These are phyloP conservation scores for Mustela lutreola DNA, from an alignment of 2,113 vertebrate genomes.

Conservation along the genomic window DNA sequence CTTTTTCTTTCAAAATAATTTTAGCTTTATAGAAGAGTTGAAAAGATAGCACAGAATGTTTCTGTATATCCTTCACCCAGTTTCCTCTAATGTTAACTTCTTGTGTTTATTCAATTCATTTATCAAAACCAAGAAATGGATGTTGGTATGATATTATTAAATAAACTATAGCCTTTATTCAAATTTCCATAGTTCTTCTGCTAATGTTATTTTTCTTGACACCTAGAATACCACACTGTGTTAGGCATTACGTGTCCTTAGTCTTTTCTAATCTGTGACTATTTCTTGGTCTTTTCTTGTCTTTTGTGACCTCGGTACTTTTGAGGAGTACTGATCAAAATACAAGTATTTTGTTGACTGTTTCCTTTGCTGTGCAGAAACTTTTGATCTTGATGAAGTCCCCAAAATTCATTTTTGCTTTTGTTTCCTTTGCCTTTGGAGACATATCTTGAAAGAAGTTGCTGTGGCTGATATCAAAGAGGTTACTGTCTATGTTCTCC, in stretches of 20 bases:
- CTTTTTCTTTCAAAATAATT: conserved; percentile 26
- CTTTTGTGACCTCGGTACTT: neutral
- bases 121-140: neutral
- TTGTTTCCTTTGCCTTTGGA: no score
- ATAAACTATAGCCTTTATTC: neutral
- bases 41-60: neutral
- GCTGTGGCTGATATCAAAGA: no score
- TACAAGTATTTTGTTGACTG: neutral
- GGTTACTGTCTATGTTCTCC: no score
- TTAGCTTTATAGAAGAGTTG: neutral
- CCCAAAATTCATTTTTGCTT: no score
- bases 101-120: neutral
- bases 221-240: neutral
- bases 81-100: neutral
- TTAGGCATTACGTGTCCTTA: neutral
- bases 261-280: neutral
- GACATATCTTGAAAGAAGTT: no score
- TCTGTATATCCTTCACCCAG: neutral
- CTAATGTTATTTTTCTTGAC: neutral
- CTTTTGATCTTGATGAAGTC: no score
- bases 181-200: neutral
- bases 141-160: neutral
- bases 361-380: no score
- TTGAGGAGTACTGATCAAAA: neutral
- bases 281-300: neutral